Percentiles rank a stretch among this genome's conserved stretches.
Conservation (phyloP, 2,797 vertebrate species). For the Epinephelus malabaricus region DNA sequence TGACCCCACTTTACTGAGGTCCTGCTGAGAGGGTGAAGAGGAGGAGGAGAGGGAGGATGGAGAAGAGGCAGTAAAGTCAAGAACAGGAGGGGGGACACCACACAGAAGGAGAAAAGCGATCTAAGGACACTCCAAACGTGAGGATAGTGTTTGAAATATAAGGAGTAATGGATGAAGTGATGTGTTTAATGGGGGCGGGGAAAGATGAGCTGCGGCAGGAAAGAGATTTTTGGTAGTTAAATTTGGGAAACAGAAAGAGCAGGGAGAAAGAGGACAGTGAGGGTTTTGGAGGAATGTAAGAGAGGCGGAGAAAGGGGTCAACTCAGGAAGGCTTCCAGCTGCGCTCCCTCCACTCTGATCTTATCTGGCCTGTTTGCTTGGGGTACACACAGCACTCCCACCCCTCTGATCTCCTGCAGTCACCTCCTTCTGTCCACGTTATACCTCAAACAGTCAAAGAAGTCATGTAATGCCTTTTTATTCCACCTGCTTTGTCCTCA, state of each 20-base stretch:
- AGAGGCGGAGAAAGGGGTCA: conserved; percentile 69
- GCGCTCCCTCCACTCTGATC: conserved; percentile 77
- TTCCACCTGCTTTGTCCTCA: conserved; percentile 18
- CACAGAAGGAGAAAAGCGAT: conserved; percentile 60
- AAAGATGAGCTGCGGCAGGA: conserved; percentile 42
- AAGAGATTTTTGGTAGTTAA: conserved; percentile 48
- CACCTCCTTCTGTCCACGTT: conserved; percentile 25
- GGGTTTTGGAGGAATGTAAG: conserved; percentile 74
- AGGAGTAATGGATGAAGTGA: conserved; percentile 59
- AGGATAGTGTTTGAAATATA: conserved; percentile 71
- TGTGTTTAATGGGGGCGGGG: conserved; percentile 14
- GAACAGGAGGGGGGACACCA: conserved; percentile 56
- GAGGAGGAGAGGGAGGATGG: conserved; percentile 40
- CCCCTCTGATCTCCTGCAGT: conserved; percentile 34
- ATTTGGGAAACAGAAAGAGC: conserved; percentile 5
- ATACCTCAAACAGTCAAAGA: conserved; percentile 9
- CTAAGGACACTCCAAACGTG: conserved; percentile 61
- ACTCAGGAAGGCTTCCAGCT: conserved; percentile 78
- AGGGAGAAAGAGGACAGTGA: conserved; percentile 28
- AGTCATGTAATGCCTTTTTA: background rate
- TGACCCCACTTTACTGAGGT: conserved; percentile 81
- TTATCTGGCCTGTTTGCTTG: conserved; percentile 79
- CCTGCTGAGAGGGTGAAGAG: conserved; percentile 56
- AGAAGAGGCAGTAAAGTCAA: conserved; percentile 62
- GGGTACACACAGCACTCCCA: conserved; percentile 42